Base-by-base conservation (phyloP, 2,797 vertebrate species). In the Acanthurus tractus region DNA sequence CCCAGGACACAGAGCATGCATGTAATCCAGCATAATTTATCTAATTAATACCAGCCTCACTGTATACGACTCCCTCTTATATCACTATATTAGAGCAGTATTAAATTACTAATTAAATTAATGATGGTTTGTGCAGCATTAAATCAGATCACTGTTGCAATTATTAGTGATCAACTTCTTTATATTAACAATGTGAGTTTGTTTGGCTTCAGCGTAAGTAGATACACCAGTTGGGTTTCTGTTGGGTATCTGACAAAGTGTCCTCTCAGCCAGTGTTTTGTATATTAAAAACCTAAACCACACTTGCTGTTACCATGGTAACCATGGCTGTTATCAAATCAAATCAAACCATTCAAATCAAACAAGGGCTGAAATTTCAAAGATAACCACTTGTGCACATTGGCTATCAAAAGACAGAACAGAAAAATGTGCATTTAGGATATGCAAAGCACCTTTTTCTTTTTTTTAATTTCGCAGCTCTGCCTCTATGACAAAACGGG, bases 361-460 rank as follows among this genome's bases (percentile, higher is more conserved):
- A 40, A 50, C 22, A 34, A 23, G 18, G 38, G 34, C 20, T 29
- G 36, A 44, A 38, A 38, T 52, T 49, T 40, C 23, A 17, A 46
- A n/a, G 6, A 49, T 11, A 6, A 11, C 34, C 50, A 20, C 64
- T 44, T 70, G 45, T 53, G 17, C 23, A 23, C 5, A 2, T 20
- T 36, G n/a, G 38, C 2, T 20, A 25, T 64, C 1, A 50, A 15
- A 53, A 17, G 15, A 34, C 34, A 11, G 8, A 10, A 44, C 44
- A 22, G 36, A 25, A 15, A 48, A 48, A 48, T 48, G 17, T 55
- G 18, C 36, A 63, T 38, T 66, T 12, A 56, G 42, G 48, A 70
- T 55, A 61, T 23, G 49, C 9, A 75, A 65, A 74, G 9, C 49
- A 23, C 25, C 38, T 12, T 44, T 34, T 34, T 42, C 13, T 9